A percentile compares a stretch with the other conserved stretches of the same genome.
Conservation (phyloP, 1,140 invertebrate genomes). For the Chironomus tepperi region DNA sequence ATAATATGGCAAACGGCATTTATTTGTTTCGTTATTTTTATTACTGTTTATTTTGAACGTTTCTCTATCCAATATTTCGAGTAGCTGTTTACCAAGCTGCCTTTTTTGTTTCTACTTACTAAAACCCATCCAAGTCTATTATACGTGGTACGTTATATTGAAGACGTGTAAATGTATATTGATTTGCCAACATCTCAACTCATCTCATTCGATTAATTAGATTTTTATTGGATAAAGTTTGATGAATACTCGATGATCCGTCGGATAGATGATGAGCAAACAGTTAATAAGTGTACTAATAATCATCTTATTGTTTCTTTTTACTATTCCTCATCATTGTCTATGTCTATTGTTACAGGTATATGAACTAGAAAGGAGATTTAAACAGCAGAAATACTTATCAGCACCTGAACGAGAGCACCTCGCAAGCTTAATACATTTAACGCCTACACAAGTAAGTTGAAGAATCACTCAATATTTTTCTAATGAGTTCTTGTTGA, state of each 20-base stretch:
- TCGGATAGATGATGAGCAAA: background rate
- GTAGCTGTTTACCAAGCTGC: background rate
- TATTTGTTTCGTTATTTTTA: conserved; percentile 10
- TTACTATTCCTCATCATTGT: background rate
- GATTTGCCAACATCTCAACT: background rate
- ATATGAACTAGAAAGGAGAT: conserved; percentile 92
- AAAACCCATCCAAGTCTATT: too few relatives aligned
- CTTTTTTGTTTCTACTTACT: background rate
- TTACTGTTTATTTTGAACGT: conserved; percentile 8
- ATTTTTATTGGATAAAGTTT: background rate
- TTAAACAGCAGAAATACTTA: conserved; percentile 93
- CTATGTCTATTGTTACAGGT: conserved; percentile 52
- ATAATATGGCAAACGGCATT: background rate
- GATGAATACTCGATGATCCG: background rate
- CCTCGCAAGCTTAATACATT: conserved; percentile 84
- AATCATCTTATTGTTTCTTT: background rate
- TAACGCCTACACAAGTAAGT: conserved; percentile 90
- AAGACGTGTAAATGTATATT: too few relatives aligned
- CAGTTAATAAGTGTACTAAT: background rate
- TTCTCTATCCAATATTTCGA: background rate
- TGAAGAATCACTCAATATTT: background rate
- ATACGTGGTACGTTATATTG: too few relatives aligned
- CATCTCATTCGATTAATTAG: conserved; percentile 4
- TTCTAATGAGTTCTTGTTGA: too few relatives aligned
- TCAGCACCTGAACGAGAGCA: conserved; percentile 94